These are phyloP conservation scores for Taxidea taxus DNA, from an alignment of 2,113 vertebrate genomes.

Conservation along the genomic window DNA sequence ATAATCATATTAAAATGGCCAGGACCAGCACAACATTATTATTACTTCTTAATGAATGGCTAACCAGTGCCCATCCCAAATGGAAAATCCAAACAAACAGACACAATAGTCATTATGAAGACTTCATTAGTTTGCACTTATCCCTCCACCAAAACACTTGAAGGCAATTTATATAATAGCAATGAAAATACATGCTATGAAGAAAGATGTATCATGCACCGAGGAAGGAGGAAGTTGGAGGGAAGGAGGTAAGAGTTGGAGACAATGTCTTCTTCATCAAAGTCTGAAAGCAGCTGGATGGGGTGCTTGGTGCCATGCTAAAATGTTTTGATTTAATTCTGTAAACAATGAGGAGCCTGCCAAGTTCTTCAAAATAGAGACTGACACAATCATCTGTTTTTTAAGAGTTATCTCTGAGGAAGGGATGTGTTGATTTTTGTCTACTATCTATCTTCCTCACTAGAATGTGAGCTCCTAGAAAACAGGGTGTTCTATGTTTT, in stretches of 20 bases:
- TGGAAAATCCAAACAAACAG: conserved; percentile 1
- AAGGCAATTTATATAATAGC: neutral
- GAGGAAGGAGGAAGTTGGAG: neutral
- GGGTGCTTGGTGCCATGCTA: neutral
- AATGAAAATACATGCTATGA: neutral
- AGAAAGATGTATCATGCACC: neutral
- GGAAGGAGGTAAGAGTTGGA: neutral
- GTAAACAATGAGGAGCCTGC: neutral
- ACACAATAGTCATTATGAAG: conserved; percentile 32
- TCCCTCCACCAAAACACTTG: conserved; percentile 44
- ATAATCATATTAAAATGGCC: conserved; percentile 9
- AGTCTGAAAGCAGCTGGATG: neutral
- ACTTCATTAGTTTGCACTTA: conserved; percentile 8
- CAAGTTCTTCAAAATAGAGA: neutral
- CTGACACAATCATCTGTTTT: neutral
- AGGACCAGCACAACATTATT: neutral
- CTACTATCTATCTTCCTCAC: neutral
- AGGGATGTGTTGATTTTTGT: neutral
- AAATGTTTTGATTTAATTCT: neutral
- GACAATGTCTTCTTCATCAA: neutral
- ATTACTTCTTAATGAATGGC: conserved; percentile 1
- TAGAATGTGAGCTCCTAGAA: neutral
- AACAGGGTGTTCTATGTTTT: neutral
- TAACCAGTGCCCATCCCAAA: neutral
- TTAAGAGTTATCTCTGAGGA: neutral